Evolutionary conservation across 2,113 vertebrate species (phyloP).

Genomic region (Calyptommatus sinebrachiatus): DNA sequence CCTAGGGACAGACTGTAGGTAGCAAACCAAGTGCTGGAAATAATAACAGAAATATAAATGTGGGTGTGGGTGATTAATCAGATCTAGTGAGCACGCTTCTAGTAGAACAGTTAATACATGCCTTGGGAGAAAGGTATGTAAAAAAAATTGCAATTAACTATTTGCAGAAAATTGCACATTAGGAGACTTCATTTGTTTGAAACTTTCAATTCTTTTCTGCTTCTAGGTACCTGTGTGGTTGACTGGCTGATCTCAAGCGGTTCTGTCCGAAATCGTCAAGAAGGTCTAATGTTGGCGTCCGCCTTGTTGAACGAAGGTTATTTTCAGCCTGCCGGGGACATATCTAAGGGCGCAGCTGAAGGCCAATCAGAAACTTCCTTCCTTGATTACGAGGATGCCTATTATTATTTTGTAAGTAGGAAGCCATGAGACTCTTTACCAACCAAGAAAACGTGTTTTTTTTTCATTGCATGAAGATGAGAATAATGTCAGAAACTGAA

Average conservation of each 20-base stretch:
- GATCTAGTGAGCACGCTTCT: too few species aligned
- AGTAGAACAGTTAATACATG: too few species aligned
- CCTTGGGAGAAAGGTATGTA: too few species aligned
- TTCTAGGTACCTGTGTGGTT: constrained; percentile 81
- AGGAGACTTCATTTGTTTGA: neutral
- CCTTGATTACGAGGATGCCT: constrained; percentile 82
- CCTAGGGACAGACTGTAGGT: too few species aligned
- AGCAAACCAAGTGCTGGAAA: too few species aligned
- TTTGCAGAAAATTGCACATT: accelerated
- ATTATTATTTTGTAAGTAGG: constrained; percentile 93
- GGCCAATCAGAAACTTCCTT: constrained; percentile 75
- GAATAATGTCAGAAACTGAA: neutral
- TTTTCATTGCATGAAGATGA: neutral
- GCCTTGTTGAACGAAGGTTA: constrained; percentile 91
- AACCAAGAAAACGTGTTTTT: neutral
- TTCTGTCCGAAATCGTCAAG: constrained; percentile 81
- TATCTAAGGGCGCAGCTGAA: constrained; percentile 80
- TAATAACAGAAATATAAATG: too few species aligned
- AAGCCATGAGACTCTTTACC: neutral
- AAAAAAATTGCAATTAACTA: neutral
- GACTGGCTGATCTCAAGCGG: constrained; percentile 89
- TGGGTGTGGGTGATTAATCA: too few species aligned
- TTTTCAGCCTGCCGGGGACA: constrained; percentile 86
- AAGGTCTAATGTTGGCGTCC: constrained; percentile 85
- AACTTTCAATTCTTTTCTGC: neutral